A percentile compares a stretch with the other conserved stretches of the same genome.
Evolutionary conservation across 2,888 invertebrate genomes (phyloP).

Genomic region (Halictus ligatus): DNA sequence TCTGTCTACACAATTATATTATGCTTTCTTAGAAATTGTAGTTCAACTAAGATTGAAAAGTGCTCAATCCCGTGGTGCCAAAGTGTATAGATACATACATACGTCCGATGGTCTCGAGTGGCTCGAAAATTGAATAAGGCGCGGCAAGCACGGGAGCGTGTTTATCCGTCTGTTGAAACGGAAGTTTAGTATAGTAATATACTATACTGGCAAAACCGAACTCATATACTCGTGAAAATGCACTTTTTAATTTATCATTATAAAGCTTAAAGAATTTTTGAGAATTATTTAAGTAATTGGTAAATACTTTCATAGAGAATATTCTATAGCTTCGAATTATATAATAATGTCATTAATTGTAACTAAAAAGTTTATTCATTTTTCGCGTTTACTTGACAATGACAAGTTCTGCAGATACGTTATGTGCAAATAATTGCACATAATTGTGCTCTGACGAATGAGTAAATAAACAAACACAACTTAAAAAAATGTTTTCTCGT

Average conservation of each 20-base stretch:
- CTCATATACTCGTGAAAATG: neutral
- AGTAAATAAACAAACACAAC: too few relatives aligned
- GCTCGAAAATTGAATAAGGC: conserved; percentile 2
- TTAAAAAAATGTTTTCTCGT: too few relatives aligned
- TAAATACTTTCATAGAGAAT: too few relatives aligned
- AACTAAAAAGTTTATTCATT: too few relatives aligned
- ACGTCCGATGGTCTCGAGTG: neutral
- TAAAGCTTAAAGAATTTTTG: neutral
- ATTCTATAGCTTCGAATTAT: too few relatives aligned
- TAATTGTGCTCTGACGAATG: too few relatives aligned
- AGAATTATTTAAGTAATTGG: too few relatives aligned
- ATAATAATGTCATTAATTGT: too few relatives aligned
- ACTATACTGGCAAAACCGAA: neutral
- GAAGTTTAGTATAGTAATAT: neutral
- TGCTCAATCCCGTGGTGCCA: neutral
- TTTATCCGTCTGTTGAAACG: neutral
- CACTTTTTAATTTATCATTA: neutral
- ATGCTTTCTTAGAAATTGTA: neutral
- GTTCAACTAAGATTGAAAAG: neutral
- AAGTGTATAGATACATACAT: neutral
- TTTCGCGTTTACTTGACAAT: too few relatives aligned
- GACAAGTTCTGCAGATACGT: too few relatives aligned
- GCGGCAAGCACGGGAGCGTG: neutral
- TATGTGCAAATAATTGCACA: too few relatives aligned
- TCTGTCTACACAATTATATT: neutral